Percentiles rank a stretch among this genome's conserved stretches.
phyloP scores from a whole-genome alignment of 1,140 invertebrate genomes.

The Megathymus violae region DNA sequence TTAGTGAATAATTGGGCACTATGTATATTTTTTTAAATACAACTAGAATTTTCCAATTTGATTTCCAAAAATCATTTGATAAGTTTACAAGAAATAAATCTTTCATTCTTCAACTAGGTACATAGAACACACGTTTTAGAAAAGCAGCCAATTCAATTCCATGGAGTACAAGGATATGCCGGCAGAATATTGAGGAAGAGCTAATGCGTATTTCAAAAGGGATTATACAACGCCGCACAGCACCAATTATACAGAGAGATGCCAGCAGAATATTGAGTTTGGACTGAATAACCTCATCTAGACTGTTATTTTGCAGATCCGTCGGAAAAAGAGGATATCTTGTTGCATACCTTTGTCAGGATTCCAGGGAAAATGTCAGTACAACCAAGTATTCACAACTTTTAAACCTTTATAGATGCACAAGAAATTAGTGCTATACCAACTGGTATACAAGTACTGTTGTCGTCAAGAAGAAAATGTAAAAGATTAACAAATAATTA shows the following conservation, averaged over 20 bases:
- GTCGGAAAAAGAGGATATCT: not conserved
- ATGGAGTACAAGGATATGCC: not conserved
- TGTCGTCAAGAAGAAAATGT: too few relatives aligned
- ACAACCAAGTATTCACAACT: too few relatives aligned
- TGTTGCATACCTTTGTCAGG: too few relatives aligned
- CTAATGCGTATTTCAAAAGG: constrained; percentile 7
- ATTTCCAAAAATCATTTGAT: too few relatives aligned
- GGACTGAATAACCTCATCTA: not conserved
- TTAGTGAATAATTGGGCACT: too few relatives aligned
- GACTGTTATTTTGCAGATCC: not conserved
- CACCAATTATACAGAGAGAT: constrained; percentile 5
- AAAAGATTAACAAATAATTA: not conserved
- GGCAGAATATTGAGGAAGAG: not conserved
- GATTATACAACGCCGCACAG: constrained; percentile 4
- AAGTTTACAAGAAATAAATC: not conserved
- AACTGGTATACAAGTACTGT: too few relatives aligned
- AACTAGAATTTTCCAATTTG: too few relatives aligned
- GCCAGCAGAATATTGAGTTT: not conserved
- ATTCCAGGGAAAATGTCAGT: too few relatives aligned
- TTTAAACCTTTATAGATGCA: too few relatives aligned
- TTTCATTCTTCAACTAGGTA: not conserved
- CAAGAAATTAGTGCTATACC: too few relatives aligned
- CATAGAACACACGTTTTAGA: not conserved
- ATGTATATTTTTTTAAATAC: too few relatives aligned
- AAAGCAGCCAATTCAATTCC: not conserved